These are phyloP conservation scores for Diloba caeruleocephala DNA, from an alignment of 2,888 invertebrate genomes.

Conservation along the genomic window DNA sequence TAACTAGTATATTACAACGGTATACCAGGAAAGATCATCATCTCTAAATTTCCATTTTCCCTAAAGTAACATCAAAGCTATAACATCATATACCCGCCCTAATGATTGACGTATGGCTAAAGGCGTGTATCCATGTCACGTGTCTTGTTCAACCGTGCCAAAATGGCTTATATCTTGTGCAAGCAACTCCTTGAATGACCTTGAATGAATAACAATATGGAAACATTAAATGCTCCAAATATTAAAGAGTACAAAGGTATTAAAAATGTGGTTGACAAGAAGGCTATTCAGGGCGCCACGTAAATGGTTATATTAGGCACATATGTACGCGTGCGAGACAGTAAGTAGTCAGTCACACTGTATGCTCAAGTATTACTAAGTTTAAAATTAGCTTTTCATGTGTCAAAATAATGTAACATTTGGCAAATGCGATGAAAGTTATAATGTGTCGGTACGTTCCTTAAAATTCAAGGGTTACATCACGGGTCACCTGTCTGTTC, in stretches of 20 bases:
- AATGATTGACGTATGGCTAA: not conserved
- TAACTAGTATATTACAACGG: no score
- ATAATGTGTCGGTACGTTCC: conserved; percentile 2
- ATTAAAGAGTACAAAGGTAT: no score
- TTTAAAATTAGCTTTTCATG: conserved; percentile 17
- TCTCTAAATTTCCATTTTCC: conserved; percentile 1
- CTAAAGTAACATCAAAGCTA: conserved; percentile 13
- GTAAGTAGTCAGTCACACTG: conserved; percentile 8
- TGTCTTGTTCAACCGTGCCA: not conserved
- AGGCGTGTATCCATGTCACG: not conserved
- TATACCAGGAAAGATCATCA: conserved; percentile 1
- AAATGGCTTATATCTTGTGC: not conserved
- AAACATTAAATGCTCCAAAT: no score
- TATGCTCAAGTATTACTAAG: conserved; percentile 11
- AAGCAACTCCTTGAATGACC: not conserved
- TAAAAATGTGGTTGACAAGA: not conserved
- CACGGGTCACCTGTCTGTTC: conserved; percentile 9
- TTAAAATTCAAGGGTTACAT: conserved; percentile 12
- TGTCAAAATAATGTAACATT: conserved; percentile 12
- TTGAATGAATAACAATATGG: no score
- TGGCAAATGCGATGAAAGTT: conserved; percentile 1
- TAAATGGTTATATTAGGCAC: conserved; percentile 1
- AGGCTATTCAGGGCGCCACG: not conserved
- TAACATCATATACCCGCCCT: conserved; percentile 3
- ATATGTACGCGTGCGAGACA: conserved; percentile 33